Percentiles rank a stretch among this genome's conserved stretches.
Conservation (phyloP, 2,113 vertebrate species). For the Protomyctophum bolini region DNA sequence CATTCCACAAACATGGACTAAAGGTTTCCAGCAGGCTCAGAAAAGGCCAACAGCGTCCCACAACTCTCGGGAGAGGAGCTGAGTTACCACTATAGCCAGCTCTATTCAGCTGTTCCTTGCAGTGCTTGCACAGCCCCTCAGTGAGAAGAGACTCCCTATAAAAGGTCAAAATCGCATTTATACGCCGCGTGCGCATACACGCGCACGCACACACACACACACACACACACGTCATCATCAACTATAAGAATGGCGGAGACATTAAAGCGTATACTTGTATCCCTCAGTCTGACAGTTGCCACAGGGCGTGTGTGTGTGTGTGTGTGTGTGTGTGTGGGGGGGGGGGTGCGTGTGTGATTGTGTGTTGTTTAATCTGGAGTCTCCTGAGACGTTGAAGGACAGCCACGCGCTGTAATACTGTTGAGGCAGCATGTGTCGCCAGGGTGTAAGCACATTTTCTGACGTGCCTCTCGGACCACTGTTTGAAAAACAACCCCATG, state of each 20-base stretch:
- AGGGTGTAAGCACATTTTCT: slow-evolving; percentile 73
- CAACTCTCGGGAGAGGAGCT: slow-evolving; percentile 34
- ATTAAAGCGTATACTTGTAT: slow-evolving; percentile 27
- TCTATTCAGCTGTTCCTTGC: slow-evolving; percentile 32
- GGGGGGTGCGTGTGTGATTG: slow-evolving; percentile 27
- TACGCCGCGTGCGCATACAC: slow-evolving; percentile 11
- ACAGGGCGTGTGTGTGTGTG: slow-evolving; percentile 33
- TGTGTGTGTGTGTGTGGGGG: not conserved
- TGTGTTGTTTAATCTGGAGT: slow-evolving; percentile 55
- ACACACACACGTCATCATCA: slow-evolving; percentile 9
- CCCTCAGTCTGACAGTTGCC: slow-evolving; percentile 38
- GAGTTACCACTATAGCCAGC: slow-evolving; percentile 18
- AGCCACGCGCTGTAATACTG: slow-evolving; percentile 58
- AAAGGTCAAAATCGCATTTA: slow-evolving; percentile 18
- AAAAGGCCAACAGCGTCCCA: slow-evolving; percentile 48
- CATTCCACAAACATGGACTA: slow-evolving; percentile 42
- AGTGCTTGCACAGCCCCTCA: slow-evolving; percentile 1
- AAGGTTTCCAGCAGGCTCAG: not conserved
- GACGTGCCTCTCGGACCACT: slow-evolving; percentile 59
- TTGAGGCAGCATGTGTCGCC: slow-evolving; percentile 69
- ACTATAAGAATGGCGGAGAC: slow-evolving; percentile 21
- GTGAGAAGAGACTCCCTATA: slow-evolving; percentile 9
- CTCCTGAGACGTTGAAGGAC: slow-evolving; percentile 65
- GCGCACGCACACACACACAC: slow-evolving; percentile 9
- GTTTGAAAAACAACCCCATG: slow-evolving; percentile 62